Conservation (phyloP, 2,888 invertebrate genomes). For the Stictocephala bisonia region DNA sequence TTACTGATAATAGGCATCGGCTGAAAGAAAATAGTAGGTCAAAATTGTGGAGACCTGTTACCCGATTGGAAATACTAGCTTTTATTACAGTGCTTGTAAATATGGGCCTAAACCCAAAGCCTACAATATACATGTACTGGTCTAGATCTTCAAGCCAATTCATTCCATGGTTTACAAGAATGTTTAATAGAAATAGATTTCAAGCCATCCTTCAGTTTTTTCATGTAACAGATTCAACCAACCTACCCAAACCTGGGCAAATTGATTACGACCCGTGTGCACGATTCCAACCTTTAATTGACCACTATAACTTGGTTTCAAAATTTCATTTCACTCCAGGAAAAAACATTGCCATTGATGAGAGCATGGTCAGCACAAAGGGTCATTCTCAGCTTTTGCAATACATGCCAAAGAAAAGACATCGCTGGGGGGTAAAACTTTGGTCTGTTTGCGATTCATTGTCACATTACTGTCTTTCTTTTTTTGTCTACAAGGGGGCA, state of each 20-base stretch:
- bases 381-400: slow-evolving; percentile 18
- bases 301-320: background rate
- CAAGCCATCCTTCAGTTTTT: slow-evolving; percentile 33
- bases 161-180: slow-evolving; percentile 5
- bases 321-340: slow-evolving; percentile 8
- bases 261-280: slow-evolving; percentile 18
- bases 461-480: slow-evolving; percentile 29
- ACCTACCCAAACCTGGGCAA: background rate
- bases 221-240: background rate
- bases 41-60: slow-evolving; percentile 28
- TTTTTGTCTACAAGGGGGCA: slow-evolving; percentile 39
- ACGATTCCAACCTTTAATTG: slow-evolving; percentile 6
- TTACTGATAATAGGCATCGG: background rate
- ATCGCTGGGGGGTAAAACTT: slow-evolving; percentile 41
- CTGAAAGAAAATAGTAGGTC: background rate
- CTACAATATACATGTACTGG: slow-evolving; percentile 8
- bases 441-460: slow-evolving; percentile 40
- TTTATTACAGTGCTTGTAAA: slow-evolving; percentile 8
- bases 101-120: slow-evolving; percentile 28
- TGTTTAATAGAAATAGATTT: slow-evolving; percentile 29
- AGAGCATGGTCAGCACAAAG: slow-evolving; percentile 36
- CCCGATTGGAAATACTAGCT: slow-evolving; percentile 15
- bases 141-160: background rate
- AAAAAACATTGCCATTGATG: slow-evolving; percentile 12
- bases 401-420: slow-evolving; percentile 41